Base-by-base conservation (phyloP, 2,113 vertebrate genomes). In the Onychorhynchus coronatus region DNA sequence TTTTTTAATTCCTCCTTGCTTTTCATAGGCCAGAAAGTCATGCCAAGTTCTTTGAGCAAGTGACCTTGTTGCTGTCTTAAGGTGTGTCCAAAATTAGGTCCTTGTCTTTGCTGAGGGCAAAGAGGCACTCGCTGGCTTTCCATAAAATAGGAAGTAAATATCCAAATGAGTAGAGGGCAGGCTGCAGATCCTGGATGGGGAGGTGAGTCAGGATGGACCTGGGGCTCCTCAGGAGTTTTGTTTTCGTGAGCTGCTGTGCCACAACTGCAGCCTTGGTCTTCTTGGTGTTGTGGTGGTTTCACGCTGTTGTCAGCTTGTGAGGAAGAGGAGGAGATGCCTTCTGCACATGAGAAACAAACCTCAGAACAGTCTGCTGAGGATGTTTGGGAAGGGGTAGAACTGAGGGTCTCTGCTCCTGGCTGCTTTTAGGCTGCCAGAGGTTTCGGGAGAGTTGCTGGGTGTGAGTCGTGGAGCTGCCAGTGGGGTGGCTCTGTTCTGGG, bases 1-100 rank as follows among this genome's bases (percentile, higher is more conserved):
- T 41, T 41, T 41, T 41, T 67, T 28, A 22, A 41, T 73, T 39
- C 37, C 28, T 65, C 35, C 30, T 79, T 67, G 46, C 75, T 90
- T 90, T 80, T 80, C 90, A 39, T 24, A 74, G 88, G 76, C 30
- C 83, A 47, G 72, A 62, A 83, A 84, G 63, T 77, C 63, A 21
- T 21, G 83, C 70, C 83, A 93, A 58, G 77, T 63, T 65, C 76
- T 62, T 46, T 4, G 3, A 52, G 79, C 76, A 50, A 16, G 52
- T 91, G 85, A 95, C 93, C 79, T 92, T 89, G 35, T 23, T 95
- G 92, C 78, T 0, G 0, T 90, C 47, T 56, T 81, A 74, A 94
- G 85, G 68, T 42, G 83, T 65, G 73, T 91, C 85, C 93, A 84
- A 63, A 96, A 94, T 93, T 81, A 94, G 68, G 83, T 53, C 70